Base-by-base conservation (phyloP, 1,140 invertebrate species). In the Hypsibius dujardini region DNA sequence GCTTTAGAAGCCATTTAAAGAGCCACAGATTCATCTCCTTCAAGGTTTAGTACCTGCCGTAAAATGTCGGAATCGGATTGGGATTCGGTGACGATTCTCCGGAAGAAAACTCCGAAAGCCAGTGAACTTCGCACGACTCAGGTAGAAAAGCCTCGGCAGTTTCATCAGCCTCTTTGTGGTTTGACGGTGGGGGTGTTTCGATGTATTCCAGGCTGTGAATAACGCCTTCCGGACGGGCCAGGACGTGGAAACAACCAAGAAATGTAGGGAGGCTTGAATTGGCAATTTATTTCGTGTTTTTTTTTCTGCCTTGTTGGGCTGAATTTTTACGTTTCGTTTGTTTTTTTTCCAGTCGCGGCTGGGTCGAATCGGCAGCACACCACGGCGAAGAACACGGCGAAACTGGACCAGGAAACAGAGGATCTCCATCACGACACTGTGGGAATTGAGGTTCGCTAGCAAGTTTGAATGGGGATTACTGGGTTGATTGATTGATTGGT, bases 211-310 rank as follows among this genome's bases (percentile, higher is more conserved):
- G 86, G 87, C 87, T 47, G 81, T 90, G 3, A 90, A 87, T 78
- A 81, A 84, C 73, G 90, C 90, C 70, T 85, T 92, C 76, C 85
- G 93, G 75, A 85, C 89, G 81, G 95, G 95, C 73, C 82, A 86
- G 74, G 84, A 86, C 69, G 86, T 98, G 70, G 93, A 97, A 74
- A 98, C 95, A 73, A 88, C 89, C 78, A 89, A 92, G 78, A 98
- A 98, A 85, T 96, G 88, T 90, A 82, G 75, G 78, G 78, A 70
- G 75, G 70, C 47, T 7, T 78, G 75, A 12, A 78, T 79, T 72
- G 78, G 76, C 46, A 74, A 77, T 14, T 75, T 77, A 3, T 78
- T 77, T 69, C 46, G 46, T 28, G 60, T 42, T 15, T 69, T 74
- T 73, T 70, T 42, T 74, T 73, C n/a, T 59, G 59, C 46, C 69